Evolutionary conservation across 53 echinoderm and acorn worm genomes (phyloP).

Genomic region (Glandiceps talaboti): DNA sequence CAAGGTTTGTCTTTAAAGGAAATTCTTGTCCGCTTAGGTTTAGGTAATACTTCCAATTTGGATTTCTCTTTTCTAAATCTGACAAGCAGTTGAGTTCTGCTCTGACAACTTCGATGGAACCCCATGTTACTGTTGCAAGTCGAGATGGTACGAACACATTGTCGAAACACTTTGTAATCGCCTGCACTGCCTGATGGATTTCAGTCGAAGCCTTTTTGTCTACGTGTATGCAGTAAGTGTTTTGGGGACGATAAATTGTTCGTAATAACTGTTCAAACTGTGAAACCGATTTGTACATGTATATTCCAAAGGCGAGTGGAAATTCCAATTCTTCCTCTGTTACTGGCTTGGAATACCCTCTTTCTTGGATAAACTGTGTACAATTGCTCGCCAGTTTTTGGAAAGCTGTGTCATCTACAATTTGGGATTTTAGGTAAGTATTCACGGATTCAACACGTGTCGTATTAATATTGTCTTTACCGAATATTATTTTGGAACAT

Average conservation of each 20-base stretch:
- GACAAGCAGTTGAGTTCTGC: not conserved
- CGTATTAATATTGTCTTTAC: too few relatives aligned
- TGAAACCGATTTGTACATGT: not conserved
- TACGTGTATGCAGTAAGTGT: not conserved
- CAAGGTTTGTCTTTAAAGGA: not conserved
- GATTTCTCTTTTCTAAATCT: not conserved
- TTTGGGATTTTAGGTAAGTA: not conserved
- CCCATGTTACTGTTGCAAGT: not conserved
- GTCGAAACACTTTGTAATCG: not conserved
- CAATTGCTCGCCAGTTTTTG: not conserved
- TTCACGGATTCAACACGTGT: not conserved
- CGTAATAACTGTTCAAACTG: not conserved
- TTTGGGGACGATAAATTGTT: not conserved
- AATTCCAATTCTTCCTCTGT: not conserved
- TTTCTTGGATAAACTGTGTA: not conserved
- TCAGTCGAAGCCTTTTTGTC: not conserved
- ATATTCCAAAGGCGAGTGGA: not conserved
- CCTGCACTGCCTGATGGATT: not conserved
- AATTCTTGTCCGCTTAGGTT: not conserved
- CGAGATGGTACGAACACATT: not conserved
- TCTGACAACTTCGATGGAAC: not conserved
- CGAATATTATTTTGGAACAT: too few relatives aligned
- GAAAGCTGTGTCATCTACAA: not conserved
- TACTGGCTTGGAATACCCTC: not conserved
- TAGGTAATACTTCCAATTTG: not conserved